Percentiles rank a stretch among this genome's conserved stretches.
phyloP scores from a whole-genome alignment of 2,888 invertebrate genomes.

The Hydropsyche betteni region DNA sequence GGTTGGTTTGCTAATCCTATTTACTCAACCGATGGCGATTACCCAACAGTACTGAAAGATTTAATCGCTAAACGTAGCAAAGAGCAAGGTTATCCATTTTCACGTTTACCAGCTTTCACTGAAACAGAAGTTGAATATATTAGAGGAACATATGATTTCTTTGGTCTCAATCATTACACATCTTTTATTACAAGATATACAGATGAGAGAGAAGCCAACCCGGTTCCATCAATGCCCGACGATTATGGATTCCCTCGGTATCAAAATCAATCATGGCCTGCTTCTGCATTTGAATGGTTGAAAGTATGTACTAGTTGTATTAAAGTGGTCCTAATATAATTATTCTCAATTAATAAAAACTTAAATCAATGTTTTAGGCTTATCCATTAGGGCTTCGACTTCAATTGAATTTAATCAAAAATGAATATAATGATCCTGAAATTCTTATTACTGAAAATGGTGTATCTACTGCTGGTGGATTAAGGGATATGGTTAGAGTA shows the following conservation, averaged over 20 bases:
- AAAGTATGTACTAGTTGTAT: constrained; percentile 45
- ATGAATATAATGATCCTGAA: constrained; percentile 55
- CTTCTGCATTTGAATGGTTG: constrained; percentile 51
- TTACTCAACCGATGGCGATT: constrained; percentile 70
- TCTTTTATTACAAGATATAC: constrained; percentile 50
- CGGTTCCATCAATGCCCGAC: constrained; percentile 48
- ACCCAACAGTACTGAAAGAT: constrained; percentile 72
- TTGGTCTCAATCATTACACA: constrained; percentile 81
- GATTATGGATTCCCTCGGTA: constrained; percentile 48
- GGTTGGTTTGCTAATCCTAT: constrained; percentile 77
- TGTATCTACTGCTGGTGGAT: constrained; percentile 54
- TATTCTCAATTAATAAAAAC: neutral
- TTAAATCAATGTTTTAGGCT: constrained; percentile 51
- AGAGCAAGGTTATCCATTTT: constrained; percentile 67
- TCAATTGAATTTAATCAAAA: constrained; percentile 57
- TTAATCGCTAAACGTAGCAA: constrained; percentile 67
- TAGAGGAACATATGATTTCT: constrained; percentile 73
- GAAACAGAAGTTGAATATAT: constrained; percentile 69
- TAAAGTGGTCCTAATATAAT: neutral
- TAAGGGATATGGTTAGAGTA: constrained; percentile 52
- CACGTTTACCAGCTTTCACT: constrained; percentile 72
- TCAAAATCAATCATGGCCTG: constrained; percentile 51
- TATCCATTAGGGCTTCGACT: constrained; percentile 58
- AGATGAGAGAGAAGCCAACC: constrained; percentile 38
- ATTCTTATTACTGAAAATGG: constrained; percentile 59